A percentile compares a stretch with the other conserved stretches of the same genome.
phyloP scores from a whole-genome alignment of 1,140 invertebrate species.

The Aphaenogaster rudis region DNA sequence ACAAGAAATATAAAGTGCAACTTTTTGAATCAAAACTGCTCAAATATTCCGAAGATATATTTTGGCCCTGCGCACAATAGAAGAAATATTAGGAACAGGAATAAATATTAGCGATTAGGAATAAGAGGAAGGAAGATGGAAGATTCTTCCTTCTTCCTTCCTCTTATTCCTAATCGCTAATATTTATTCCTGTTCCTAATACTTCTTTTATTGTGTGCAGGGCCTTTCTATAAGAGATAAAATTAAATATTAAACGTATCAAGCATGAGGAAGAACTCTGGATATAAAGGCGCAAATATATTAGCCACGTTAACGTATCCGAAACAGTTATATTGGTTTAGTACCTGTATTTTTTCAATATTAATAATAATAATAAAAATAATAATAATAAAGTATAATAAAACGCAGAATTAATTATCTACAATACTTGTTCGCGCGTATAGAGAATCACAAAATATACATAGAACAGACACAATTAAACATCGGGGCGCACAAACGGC shows the following conservation, averaged over 20 bases:
- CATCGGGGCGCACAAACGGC: conserved; percentile 24
- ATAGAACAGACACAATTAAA: conserved; percentile 78
- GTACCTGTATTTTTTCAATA: conserved; percentile 83
- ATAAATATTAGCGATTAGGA: too few relatives aligned
- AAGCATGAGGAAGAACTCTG: background rate
- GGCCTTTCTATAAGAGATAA: background rate
- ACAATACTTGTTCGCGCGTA: conserved; percentile 85
- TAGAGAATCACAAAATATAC: conserved; percentile 88
- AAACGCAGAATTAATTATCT: conserved; percentile 86
- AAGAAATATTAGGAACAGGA: too few relatives aligned
- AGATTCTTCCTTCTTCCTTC: too few relatives aligned
- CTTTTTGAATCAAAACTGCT: background rate
- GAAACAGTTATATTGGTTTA: conserved; percentile 83
- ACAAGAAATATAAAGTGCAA: background rate
- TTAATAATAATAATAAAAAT: conserved; percentile 78
- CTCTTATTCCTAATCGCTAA: too few relatives aligned
- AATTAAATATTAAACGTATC: background rate
- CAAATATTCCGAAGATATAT: conserved; percentile 2
- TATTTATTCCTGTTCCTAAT: too few relatives aligned
- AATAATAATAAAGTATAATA: conserved; percentile 83
- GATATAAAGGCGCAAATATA: conserved; percentile 21
- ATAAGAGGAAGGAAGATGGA: too few relatives aligned
- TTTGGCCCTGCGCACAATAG: too few relatives aligned
- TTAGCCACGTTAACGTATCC: conserved; percentile 50
- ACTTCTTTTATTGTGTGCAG: too few relatives aligned